These are phyloP conservation scores for Zophobas atratus DNA, from an alignment of 1,140 invertebrate species.

Conservation along the genomic window DNA sequence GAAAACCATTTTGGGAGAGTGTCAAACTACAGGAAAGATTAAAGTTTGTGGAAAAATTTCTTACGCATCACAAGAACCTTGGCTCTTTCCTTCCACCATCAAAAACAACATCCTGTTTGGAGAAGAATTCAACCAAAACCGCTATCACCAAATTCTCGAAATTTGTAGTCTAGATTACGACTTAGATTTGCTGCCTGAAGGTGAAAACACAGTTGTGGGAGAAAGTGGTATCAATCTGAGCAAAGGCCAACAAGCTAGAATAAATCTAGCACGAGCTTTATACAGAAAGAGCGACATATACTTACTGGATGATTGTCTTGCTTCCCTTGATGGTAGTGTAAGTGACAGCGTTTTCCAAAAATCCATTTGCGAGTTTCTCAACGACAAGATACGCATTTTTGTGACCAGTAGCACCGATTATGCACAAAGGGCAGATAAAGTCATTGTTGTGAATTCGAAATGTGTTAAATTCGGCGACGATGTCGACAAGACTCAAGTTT, in stretches of 20 bases:
- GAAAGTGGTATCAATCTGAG: slow-evolving; percentile 87
- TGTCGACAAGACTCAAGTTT: not conserved
- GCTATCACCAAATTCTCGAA: slow-evolving; percentile 74
- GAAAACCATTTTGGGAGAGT: slow-evolving; percentile 79
- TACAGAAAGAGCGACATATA: slow-evolving; percentile 87
- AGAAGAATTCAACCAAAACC: slow-evolving; percentile 58
- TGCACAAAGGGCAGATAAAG: slow-evolving; percentile 81
- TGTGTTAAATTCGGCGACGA: slow-evolving; percentile 59
- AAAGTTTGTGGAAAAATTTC: slow-evolving; percentile 70
- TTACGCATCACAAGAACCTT: slow-evolving; percentile 77
- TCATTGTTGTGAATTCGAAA: slow-evolving; percentile 76
- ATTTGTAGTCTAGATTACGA: slow-evolving; percentile 79
- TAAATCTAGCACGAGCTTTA: slow-evolving; percentile 86
- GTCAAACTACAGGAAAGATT: slow-evolving; percentile 66
- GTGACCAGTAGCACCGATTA: slow-evolving; percentile 93
- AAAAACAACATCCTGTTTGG: slow-evolving; percentile 80
- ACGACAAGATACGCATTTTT: slow-evolving; percentile 81
- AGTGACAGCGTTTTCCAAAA: slow-evolving; percentile 79
- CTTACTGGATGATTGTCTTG: slow-evolving; percentile 88
- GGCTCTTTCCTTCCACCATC: slow-evolving; percentile 71
- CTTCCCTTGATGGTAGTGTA: slow-evolving; percentile 83
- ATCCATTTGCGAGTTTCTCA: slow-evolving; percentile 79
- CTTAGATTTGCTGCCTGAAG: slow-evolving; percentile 77
- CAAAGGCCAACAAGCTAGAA: slow-evolving; percentile 92
- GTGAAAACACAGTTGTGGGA: slow-evolving; percentile 87